Conservation (phyloP, 2,797 vertebrate genomes). For the Epinephelus malabaricus region DNA sequence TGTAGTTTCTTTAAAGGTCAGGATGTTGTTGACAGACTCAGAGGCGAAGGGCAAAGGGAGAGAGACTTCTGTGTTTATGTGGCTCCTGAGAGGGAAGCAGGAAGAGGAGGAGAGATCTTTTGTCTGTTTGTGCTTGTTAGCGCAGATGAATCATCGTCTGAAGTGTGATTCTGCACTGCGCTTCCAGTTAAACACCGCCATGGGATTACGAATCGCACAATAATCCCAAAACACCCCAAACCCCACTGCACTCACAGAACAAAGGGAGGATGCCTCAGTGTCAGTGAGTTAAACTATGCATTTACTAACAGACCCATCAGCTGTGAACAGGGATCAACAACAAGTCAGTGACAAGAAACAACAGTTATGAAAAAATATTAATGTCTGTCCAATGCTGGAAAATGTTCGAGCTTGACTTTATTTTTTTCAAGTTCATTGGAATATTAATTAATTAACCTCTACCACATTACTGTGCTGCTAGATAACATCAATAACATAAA, state of each 20-base stretch:
- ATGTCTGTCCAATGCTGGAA: neutral
- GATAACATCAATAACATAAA: conserved; percentile 8
- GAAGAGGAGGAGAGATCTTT: conserved; percentile 31
- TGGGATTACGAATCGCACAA: conserved; percentile 47
- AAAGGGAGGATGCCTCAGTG: neutral
- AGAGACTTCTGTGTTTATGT: conserved; percentile 36
- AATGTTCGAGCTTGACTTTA: neutral
- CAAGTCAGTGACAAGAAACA: neutral
- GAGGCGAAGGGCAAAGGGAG: conserved; percentile 43
- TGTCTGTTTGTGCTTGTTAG: conserved; percentile 53
- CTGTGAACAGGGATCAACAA: conserved; percentile 14
- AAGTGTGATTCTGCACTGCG: conserved; percentile 43
- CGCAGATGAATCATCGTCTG: conserved; percentile 60
- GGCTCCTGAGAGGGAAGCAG: conserved; percentile 24
- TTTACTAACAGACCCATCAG: conserved; percentile 3
- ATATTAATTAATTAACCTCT: conserved; percentile 5
- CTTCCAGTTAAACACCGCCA: conserved; percentile 51
- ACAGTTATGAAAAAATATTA: neutral
- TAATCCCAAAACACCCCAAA: conserved; percentile 55
- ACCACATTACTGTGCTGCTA: neutral
- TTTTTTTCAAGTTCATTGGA: conserved; percentile 13
- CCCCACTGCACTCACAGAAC: conserved; percentile 8
- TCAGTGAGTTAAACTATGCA: neutral
- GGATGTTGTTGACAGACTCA: conserved; percentile 24
- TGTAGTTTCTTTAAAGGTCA: neutral